Percentiles rank a stretch among this genome's conserved stretches.
Evolutionary conservation across 2,888 invertebrate species (phyloP).

Genomic region (Drosophila vallismaia): DNA sequence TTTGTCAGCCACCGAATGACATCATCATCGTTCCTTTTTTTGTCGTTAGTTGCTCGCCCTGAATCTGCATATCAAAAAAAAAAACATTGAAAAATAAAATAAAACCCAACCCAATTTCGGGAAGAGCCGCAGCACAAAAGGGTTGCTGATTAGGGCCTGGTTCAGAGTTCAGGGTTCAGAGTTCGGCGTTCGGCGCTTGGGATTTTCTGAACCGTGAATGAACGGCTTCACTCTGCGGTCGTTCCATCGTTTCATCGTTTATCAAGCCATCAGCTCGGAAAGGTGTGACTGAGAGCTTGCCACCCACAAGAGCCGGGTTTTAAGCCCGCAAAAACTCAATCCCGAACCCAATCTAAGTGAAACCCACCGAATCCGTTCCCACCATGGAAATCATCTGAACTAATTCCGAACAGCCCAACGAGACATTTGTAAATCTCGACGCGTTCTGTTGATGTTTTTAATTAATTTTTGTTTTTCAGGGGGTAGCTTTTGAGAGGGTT

Average conservation of each 20-base stretch:
- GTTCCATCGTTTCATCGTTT: constrained; percentile 65
- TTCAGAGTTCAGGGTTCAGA: constrained; percentile 16
- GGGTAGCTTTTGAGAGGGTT: constrained; percentile 23
- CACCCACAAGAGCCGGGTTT: constrained; percentile 37
- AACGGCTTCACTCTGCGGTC: constrained; percentile 50
- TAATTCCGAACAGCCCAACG: constrained; percentile 58
- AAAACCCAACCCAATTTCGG: constrained; percentile 54
- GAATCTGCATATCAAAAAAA: constrained; percentile 81
- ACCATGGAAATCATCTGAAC: constrained; percentile 62
- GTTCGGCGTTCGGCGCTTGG: constrained; percentile 17
- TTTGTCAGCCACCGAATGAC: constrained; percentile 73
- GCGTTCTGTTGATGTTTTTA: constrained; percentile 78
- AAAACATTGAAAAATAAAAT: constrained; percentile 31
- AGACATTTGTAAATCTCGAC: constrained; percentile 62
- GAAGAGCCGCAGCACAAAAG: constrained; percentile 50
- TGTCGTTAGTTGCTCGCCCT: constrained; percentile 38
- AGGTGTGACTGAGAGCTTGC: constrained; percentile 53
- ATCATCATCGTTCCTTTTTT: constrained; percentile 52
- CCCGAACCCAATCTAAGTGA: constrained; percentile 21
- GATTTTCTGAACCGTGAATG: constrained; percentile 69
- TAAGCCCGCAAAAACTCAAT: not conserved
- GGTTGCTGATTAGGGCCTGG: constrained; percentile 75
- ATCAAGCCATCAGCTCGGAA: constrained; percentile 58
- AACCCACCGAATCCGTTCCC: constrained; percentile 45
- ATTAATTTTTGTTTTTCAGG: constrained; percentile 63